phyloP scores from a whole-genome alignment of 2,888 invertebrate species.

The Eucera pruinosa region DNA sequence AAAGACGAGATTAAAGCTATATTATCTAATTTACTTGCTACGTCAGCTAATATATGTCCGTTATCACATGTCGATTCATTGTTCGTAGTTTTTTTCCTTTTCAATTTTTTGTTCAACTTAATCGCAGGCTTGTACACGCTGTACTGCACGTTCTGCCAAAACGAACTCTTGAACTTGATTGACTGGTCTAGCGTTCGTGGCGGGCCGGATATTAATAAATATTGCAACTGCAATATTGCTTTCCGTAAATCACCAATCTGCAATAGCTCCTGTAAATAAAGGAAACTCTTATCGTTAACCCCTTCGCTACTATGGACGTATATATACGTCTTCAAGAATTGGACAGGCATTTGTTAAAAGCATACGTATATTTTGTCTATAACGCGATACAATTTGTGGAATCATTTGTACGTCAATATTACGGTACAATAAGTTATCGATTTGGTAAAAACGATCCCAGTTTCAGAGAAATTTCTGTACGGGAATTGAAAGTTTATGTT shows the following conservation, averaged over 20 bases:
- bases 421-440: no score
- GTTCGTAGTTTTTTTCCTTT: slow-evolving; percentile 52
- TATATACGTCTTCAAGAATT: neutral
- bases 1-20: slow-evolving; percentile 76
- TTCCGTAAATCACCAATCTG: slow-evolving; percentile 89
- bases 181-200: slow-evolving; percentile 50
- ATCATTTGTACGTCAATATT: no score
- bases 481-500: no score
- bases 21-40: slow-evolving; percentile 74
- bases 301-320: no score
- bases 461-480: no score
- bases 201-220: slow-evolving; percentile 86
- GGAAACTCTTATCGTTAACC: slow-evolving; percentile 14
- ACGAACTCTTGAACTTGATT: slow-evolving; percentile 60
- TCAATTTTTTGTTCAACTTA: slow-evolving; percentile 68
- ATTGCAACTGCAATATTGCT: slow-evolving; percentile 90
- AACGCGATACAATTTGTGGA: no score
- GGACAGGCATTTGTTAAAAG: neutral
- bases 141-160: slow-evolving; percentile 75
- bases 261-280: slow-evolving; percentile 72
- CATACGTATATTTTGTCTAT: no score
- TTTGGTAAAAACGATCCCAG: no score
- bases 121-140: slow-evolving; percentile 77
- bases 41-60: slow-evolving; percentile 53
- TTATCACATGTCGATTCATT: slow-evolving; percentile 4